A percentile compares a stretch with the other conserved stretches of the same genome.
Evolutionary conservation across 92 coral and sea anemone genomes (phyloP).

Genomic region (Siderastrea radians): DNA sequence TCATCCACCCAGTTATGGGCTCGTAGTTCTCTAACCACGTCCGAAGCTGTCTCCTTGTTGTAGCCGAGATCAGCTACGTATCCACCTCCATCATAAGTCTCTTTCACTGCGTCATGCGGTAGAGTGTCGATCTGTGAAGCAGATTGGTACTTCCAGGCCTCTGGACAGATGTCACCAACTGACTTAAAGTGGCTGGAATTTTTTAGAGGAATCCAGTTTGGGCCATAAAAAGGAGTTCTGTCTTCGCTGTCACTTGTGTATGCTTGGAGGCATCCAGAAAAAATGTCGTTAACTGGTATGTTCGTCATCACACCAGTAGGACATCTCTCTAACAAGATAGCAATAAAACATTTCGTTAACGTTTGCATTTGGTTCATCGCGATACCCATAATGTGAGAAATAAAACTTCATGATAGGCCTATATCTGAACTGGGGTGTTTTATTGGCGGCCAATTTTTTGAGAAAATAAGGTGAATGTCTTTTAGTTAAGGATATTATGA

Average conservation of each 20-base stretch:
- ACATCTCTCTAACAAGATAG: too few species aligned
- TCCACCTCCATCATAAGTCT: slow-evolving; percentile 65
- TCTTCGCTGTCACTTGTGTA: slow-evolving; percentile 31
- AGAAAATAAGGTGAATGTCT: too few species aligned
- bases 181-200: slow-evolving; percentile 20
- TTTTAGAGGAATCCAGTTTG: slow-evolving; percentile 67
- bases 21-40: slow-evolving; percentile 58
- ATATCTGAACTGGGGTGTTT: too few species aligned
- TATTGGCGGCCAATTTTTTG: too few species aligned
- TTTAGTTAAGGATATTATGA: too few species aligned
- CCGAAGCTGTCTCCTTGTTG: slow-evolving; percentile 62
- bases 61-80: slow-evolving; percentile 50
- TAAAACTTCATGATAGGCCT: too few species aligned
- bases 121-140: slow-evolving; percentile 40
- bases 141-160: slow-evolving; percentile 72
- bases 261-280: slow-evolving; percentile 57
- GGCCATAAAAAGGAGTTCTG: slow-evolving; percentile 52
- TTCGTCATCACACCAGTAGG: background rate
- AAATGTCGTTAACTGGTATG: slow-evolving; percentile 4
- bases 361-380: too few species aligned
- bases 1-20: too few species aligned
- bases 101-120: slow-evolving; percentile 33
- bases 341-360: background rate
- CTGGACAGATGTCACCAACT: slow-evolving; percentile 55
- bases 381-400: too few species aligned